These are phyloP conservation scores for Betta splendens DNA, from an alignment of 2,797 vertebrate species.

Conservation along the genomic window DNA sequence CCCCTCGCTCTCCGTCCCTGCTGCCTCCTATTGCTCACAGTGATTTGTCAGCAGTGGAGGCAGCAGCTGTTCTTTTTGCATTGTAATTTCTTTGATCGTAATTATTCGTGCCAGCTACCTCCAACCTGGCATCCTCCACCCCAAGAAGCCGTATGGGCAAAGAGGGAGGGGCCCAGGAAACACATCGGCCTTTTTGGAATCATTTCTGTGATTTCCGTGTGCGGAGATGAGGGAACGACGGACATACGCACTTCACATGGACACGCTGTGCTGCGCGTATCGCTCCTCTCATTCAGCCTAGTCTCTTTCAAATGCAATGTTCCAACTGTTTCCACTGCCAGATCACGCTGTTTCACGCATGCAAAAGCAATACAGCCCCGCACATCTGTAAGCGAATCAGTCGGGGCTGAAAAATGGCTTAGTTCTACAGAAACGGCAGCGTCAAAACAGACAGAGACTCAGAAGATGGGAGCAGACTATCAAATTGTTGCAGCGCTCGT, in stretches of 20 bases:
- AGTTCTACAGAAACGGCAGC: constrained; percentile 36
- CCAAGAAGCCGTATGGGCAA: constrained; percentile 71
- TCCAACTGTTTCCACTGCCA: constrained; percentile 56
- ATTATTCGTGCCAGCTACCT: constrained; percentile 74
- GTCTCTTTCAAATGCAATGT: constrained; percentile 53
- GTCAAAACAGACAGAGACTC: constrained; percentile 24
- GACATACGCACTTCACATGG: constrained; percentile 66
- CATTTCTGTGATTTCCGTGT: constrained; percentile 69
- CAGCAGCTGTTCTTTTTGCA: constrained; percentile 77
- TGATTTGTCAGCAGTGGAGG: constrained; percentile 76
- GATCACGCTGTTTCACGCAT: constrained; percentile 62
- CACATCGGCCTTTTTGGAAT: constrained; percentile 53
- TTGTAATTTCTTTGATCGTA: constrained; percentile 78
- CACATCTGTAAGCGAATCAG: constrained; percentile 58
- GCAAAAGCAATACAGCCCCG: constrained; percentile 53
- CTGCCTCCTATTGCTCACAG: constrained; percentile 46
- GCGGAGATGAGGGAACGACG: constrained; percentile 61
- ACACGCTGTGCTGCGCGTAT: constrained; percentile 53
- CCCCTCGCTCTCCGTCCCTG: constrained; percentile 26
- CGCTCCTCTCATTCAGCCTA: constrained; percentile 53
- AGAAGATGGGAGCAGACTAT: constrained; percentile 34
- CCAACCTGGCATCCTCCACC: constrained; percentile 69
- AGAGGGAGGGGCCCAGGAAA: constrained; percentile 48
- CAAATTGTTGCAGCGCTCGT: constrained; percentile 26
- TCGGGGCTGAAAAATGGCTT: constrained; percentile 39